Conservation (phyloP, 2,113 vertebrate genomes). For the Isurus oxyrinchus region DNA sequence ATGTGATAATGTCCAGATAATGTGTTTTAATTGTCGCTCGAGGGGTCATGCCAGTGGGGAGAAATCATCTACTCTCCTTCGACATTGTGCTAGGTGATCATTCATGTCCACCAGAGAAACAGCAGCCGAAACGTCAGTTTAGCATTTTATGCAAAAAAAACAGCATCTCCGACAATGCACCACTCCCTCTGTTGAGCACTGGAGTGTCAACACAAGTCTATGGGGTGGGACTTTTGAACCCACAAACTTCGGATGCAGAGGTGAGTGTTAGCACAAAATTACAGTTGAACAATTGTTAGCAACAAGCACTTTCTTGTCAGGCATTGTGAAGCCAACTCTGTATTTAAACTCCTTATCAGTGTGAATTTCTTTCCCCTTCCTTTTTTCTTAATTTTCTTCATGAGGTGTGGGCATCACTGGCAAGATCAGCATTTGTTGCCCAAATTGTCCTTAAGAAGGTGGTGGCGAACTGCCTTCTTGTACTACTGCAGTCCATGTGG, state of each 20-base stretch:
- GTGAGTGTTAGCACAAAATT: neutral
- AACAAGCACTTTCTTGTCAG: neutral
- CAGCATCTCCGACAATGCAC: neutral
- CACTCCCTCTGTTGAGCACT: neutral
- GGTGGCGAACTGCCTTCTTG: no score
- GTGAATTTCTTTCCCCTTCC: no score
- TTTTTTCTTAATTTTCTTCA: no score
- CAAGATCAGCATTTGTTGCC: no score
- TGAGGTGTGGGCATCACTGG: no score
- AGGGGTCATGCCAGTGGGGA: neutral
- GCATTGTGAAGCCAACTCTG: neutral
- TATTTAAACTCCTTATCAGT: neutral
- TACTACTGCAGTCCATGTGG: no score
- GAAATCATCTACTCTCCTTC: neutral
- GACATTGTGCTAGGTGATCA: neutral
- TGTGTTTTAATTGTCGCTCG: neutral
- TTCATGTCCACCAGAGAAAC: neutral
- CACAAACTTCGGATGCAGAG: neutral
- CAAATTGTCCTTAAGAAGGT: no score
- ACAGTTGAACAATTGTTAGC: neutral
- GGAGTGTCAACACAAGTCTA: neutral
- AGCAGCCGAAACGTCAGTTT: neutral
- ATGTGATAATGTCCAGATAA: neutral
- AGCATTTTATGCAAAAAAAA: neutral
- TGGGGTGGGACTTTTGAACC: neutral